Conservation (phyloP, 2,888 invertebrate genomes). For the Troides aeacus region DNA sequence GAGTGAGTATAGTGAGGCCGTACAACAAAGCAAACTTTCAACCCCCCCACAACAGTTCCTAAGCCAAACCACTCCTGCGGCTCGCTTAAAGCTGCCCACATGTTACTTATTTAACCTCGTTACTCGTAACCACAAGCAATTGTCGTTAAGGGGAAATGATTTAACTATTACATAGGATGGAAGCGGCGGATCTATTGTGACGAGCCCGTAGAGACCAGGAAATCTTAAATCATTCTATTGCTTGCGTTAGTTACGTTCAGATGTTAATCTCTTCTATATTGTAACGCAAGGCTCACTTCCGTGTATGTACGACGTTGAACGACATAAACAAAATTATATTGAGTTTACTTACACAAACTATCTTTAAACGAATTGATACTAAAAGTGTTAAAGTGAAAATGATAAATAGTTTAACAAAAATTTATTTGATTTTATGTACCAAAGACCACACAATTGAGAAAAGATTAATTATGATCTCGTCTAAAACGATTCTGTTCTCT, state of each 20-base stretch:
- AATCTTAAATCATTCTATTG: conserved; percentile 53
- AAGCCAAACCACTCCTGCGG: conserved; percentile 15
- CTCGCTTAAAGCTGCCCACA: conserved; percentile 38
- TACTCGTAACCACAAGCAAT: conserved; percentile 42
- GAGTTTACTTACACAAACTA: conserved; percentile 1
- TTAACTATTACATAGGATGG: conserved; percentile 51
- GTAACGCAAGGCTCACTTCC: conserved; percentile 25
- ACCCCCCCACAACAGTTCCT: conserved; percentile 8
- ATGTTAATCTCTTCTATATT: conserved; percentile 31
- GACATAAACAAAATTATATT: conserved; percentile 5
- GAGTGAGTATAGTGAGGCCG: background rate
- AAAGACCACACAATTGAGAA: no score
- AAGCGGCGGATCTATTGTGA: conserved; percentile 50
- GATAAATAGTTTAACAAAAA: no score
- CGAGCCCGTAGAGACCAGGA: conserved; percentile 44
- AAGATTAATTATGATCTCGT: no score
- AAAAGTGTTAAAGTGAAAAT: no score
- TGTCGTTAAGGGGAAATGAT: conserved; percentile 49
- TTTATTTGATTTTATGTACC: no score
- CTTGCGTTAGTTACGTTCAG: conserved; percentile 46
- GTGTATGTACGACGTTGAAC: conserved; percentile 2
- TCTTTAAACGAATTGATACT: background rate
- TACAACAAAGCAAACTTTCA: conserved; percentile 17
- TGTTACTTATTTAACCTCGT: conserved; percentile 49
- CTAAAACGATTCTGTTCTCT: no score